Evolutionary conservation across 2,113 vertebrate species (phyloP).

Genomic region (Setophaga petechia): DNA sequence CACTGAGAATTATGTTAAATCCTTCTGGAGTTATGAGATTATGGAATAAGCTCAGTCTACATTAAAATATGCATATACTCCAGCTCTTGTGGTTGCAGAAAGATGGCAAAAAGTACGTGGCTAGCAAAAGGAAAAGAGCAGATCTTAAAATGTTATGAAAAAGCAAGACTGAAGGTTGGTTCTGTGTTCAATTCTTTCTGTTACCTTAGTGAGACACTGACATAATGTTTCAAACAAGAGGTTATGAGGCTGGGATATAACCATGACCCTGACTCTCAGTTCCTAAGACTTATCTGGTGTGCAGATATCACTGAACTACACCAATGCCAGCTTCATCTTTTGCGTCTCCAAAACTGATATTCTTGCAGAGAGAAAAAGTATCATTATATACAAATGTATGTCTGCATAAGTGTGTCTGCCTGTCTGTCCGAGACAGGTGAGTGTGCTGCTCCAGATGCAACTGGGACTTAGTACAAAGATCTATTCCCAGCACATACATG

Average conservation of each 20-base stretch:
- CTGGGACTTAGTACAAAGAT: not conserved
- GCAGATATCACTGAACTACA: not conserved
- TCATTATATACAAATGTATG: not conserved
- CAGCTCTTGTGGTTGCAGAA: not conserved
- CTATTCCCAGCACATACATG: not conserved
- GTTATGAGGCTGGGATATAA: not conserved
- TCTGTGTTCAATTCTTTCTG: not conserved
- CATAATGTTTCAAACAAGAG: not conserved
- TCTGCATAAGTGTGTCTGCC: too few species aligned
- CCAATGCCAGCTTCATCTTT: not conserved
- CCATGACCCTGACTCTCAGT: not conserved
- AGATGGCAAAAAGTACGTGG: not conserved
- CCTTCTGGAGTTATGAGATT: slow-evolving; percentile 59
- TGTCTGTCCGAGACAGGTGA: not conserved
- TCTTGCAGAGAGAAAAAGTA: not conserved
- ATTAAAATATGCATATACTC: slow-evolving; percentile 42
- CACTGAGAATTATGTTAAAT: slow-evolving; percentile 63
- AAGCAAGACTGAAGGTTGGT: not conserved
- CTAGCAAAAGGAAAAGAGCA: not conserved
- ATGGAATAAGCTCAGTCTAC: slow-evolving; percentile 10
- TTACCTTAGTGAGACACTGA: not conserved
- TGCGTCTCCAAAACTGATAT: not conserved
- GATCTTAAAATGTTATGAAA: not conserved
- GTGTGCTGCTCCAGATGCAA: not conserved
- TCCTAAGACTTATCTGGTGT: not conserved